These are phyloP conservation scores for Elgaria multicarinata DNA, from an alignment of 2,113 vertebrate genomes.

Conservation along the genomic window DNA sequence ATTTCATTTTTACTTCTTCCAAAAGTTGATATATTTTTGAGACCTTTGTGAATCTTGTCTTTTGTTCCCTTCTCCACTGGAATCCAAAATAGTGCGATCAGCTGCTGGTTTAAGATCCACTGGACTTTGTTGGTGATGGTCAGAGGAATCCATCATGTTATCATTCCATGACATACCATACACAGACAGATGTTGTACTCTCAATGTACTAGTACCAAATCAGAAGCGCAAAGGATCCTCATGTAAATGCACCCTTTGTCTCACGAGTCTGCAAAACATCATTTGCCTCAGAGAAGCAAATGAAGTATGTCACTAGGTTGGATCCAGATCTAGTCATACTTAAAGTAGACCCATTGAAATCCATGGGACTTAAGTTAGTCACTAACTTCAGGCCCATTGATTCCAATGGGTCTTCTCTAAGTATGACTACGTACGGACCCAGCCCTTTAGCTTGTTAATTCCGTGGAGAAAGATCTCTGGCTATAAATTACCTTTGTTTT, in stretches of 20 bases:
- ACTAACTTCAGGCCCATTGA: no score
- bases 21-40: neutral
- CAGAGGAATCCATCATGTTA: no score
- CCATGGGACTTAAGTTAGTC: no score
- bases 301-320: neutral
- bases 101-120: neutral
- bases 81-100: neutral
- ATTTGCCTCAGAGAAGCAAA: slow-evolving; percentile 10
- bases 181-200: neutral
- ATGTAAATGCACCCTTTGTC: neutral
- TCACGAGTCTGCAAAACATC: slow-evolving; percentile 27
- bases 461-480: slow-evolving; percentile 1
- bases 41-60: neutral
- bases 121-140: neutral
- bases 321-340: no score
- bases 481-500: slow-evolving; percentile 41
- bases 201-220: neutral
- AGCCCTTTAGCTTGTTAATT: slow-evolving; percentile 22
- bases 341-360: no score
- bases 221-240: neutral
- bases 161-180: neutral
- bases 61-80: neutral
- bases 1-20: neutral
- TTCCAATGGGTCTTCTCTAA: no score
- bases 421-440: no score